These are phyloP conservation scores for Pterostichus madidus DNA, from an alignment of 2,888 invertebrate genomes.

Conservation along the genomic window DNA sequence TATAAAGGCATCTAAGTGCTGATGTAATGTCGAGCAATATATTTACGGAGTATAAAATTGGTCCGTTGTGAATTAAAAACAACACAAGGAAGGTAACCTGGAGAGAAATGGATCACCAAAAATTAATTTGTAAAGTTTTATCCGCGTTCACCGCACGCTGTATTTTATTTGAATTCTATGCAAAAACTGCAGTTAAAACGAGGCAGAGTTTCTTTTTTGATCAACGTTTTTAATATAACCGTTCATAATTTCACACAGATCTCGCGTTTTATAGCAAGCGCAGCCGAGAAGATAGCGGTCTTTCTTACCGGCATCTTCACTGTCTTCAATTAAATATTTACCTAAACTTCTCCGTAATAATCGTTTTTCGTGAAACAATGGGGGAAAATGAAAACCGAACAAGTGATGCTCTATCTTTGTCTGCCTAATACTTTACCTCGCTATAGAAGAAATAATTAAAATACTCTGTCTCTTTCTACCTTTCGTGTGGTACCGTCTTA, in stretches of 20 bases:
- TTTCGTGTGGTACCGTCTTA: conserved; percentile 17
- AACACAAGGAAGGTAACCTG: conserved; percentile 28
- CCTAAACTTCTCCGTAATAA: conserved; percentile 65
- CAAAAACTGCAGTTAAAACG: conserved; percentile 65
- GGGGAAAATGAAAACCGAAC: conserved; percentile 57
- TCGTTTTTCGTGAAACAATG: conserved; percentile 62
- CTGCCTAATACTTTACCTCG: conserved; percentile 5
- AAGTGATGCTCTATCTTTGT: conserved; percentile 44
- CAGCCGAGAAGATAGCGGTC: conserved; percentile 33
- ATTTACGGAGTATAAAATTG: background rate
- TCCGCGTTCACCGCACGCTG: conserved; percentile 46
- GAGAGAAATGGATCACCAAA: conserved; percentile 63
- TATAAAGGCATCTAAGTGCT: background rate
- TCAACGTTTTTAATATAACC: conserved; percentile 70
- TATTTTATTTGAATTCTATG: conserved; percentile 68
- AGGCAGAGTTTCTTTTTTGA: conserved; percentile 68
- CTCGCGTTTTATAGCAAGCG: conserved; percentile 68
- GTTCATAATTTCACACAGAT: conserved; percentile 70
- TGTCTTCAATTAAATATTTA: conserved; percentile 66
- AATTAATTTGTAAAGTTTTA: conserved; percentile 68
- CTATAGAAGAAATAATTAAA: conserved; percentile 63
- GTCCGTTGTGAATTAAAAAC: conserved; percentile 22
- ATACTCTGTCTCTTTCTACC: conserved; percentile 26
- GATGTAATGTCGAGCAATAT: conserved; percentile 12
- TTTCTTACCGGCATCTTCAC: conserved; percentile 21